phyloP scores from a whole-genome alignment of 2,113 vertebrate genomes.

The Pseudopodoces humilis region DNA sequence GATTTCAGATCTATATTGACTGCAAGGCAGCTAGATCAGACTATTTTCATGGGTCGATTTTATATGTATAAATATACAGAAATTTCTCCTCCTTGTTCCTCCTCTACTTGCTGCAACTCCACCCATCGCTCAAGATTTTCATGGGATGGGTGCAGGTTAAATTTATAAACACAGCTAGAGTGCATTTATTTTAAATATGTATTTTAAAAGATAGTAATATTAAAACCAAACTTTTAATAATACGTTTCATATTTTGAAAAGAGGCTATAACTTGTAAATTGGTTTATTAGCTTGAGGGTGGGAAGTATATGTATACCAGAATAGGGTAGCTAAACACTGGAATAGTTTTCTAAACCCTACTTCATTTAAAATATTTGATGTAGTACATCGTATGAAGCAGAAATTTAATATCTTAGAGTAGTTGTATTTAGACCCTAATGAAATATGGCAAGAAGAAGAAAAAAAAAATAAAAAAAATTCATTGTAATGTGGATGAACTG shows the following conservation, averaged over 20 bases:
- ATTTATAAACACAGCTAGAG: background rate
- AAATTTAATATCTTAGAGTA: slow-evolving; percentile 34
- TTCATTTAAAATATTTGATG: slow-evolving; percentile 37
- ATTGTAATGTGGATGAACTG: slow-evolving; percentile 51
- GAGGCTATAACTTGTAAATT: background rate
- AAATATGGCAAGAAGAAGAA: slow-evolving; percentile 26
- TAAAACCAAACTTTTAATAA: background rate
- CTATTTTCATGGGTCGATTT: background rate
- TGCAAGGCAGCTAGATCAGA: background rate
- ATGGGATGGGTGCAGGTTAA: background rate
- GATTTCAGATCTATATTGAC: background rate
- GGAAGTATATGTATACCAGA: background rate
- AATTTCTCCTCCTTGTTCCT: background rate
- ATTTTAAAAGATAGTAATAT: background rate
- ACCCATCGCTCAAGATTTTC: background rate
- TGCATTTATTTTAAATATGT: background rate
- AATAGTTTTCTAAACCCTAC: background rate
- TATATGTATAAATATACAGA: background rate
- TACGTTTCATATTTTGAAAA: background rate
- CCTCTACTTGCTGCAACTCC: background rate
- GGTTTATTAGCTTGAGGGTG: fast-evolving
- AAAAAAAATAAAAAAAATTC: slow-evolving; percentile 40
- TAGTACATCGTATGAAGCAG: background rate
- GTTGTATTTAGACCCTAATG: slow-evolving; percentile 53
- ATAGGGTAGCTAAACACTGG: background rate